Base-by-base conservation (phyloP, 2,888 invertebrate species). In the Watsonalla binaria region DNA sequence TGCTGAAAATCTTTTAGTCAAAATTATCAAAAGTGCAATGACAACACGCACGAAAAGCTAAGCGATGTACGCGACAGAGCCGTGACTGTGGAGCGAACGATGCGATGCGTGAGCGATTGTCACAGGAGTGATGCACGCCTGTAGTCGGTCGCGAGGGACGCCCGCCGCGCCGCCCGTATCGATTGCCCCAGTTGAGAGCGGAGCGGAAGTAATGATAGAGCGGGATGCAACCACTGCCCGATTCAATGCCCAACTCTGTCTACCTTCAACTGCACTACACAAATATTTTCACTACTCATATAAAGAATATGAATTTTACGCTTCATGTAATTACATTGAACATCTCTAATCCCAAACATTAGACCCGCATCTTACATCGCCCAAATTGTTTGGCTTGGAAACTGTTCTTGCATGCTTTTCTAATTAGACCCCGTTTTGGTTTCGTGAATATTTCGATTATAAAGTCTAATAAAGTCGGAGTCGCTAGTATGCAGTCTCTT, bases 111-210 rank as follows among this genome's bases (percentile, higher is more conserved):
- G 82, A 84, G 85, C 84, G 84, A 83, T 80, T 81, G 84, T 86
- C 84, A 91, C 86, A 85, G 85, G 87, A 89, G 85, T 89, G 86
- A 88, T 86, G 86, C 84, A 83, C 81, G 76, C 74, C 70, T 73
- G 75, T 76, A 74, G 73, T 68, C 60, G 72, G 70, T 61, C 72
- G 68, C 66, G 65, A 67, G 59, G 65, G 62, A 68, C 68, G 68
- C 60, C n/a, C 73, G 71, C 76, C 74, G 73, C 72, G 61, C 60
- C 76, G 77, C 82, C 74, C 80, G 75, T 79, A 93, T 93, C 92
- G 92, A 93, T 93, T 92, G 92, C 91, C 92, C 92, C 92, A 92
- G 92, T 92, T 92, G 92, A 90, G 88, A 91, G 88, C 84, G 85
- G 86, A 84, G 86, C 86, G 90, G 86, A 88, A 89, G 84, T 82